Percentiles rank a stretch among this genome's conserved stretches.
phyloP scores from a whole-genome alignment of 37 sponge, comb jelly and placozoan species.

The Spongilla lacustris region DNA sequence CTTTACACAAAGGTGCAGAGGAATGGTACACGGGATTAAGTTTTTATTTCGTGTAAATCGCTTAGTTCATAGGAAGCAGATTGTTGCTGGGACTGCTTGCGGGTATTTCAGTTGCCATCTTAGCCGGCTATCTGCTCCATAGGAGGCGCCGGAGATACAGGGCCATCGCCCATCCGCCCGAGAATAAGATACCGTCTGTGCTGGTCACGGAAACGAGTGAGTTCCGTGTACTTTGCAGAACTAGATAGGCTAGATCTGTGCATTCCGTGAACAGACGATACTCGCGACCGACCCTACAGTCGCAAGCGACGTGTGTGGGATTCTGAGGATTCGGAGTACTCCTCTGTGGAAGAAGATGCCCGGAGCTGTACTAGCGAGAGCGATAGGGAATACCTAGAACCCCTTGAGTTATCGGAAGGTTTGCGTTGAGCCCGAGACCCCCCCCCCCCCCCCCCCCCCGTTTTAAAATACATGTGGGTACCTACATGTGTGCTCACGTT shows the following conservation, averaged over 20 bases:
- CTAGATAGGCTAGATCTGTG: not conserved
- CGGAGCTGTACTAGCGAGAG: not conserved
- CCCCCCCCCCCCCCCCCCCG: too few species aligned
- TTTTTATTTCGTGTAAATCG: not conserved
- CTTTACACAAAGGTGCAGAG: not conserved
- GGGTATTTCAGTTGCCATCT: slow-evolving; percentile 38
- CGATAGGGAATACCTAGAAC: not conserved
- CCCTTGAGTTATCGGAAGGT: not conserved
- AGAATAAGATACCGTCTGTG: slow-evolving; percentile 4
- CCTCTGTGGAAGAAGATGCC: not conserved
- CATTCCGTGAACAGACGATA: not conserved
- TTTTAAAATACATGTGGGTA: too few species aligned
- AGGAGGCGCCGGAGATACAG: slow-evolving; percentile 43
- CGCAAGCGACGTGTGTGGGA: not conserved
- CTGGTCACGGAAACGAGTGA: not conserved
- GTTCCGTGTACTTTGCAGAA: not conserved
- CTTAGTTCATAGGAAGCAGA: not conserved
- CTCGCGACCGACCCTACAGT: not conserved
- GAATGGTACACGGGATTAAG: not conserved
- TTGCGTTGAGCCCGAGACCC: not conserved
- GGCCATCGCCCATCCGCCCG: slow-evolving; percentile 19
- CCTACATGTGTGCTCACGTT: too few species aligned
- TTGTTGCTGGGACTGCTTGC: slow-evolving; percentile 39
- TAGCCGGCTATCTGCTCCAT: slow-evolving; percentile 52
- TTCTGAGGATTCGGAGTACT: not conserved